Evolutionary conservation across 2,797 vertebrate genomes (phyloP).

Genomic region (Chelmon rostratus): DNA sequence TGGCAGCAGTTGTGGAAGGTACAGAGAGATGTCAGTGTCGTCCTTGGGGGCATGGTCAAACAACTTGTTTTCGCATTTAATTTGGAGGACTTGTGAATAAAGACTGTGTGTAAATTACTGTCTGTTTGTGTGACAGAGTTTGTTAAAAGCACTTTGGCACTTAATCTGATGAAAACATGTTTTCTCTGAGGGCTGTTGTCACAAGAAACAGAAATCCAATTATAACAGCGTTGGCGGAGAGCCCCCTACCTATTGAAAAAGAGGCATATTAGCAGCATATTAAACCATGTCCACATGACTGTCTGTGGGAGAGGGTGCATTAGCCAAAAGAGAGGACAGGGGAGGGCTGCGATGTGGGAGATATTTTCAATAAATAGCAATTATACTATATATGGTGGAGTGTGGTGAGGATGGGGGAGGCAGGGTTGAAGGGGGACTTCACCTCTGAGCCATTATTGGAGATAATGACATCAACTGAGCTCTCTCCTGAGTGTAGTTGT

Average conservation of each 20-base stretch:
- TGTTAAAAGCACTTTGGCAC: constrained; percentile 47
- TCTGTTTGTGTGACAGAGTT: constrained; percentile 40
- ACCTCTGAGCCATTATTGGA: constrained; percentile 74
- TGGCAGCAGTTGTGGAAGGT: background rate
- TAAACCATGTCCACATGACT: constrained; percentile 49
- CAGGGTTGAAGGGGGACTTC: constrained; percentile 18
- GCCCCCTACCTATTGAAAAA: constrained; percentile 31
- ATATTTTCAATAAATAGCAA: constrained; percentile 77
- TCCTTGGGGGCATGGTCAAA: background rate
- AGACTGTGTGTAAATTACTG: constrained; percentile 31
- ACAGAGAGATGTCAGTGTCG: background rate
- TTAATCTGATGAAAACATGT: constrained; percentile 67
- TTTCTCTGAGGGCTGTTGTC: constrained; percentile 60
- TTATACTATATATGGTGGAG: constrained; percentile 61
- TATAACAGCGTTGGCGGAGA: constrained; percentile 45
- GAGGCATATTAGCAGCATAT: constrained; percentile 51
- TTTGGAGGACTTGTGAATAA: constrained; percentile 8
- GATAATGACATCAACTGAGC: constrained; percentile 81
- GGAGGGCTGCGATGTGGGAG: constrained; percentile 41
- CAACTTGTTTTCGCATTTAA: background rate
- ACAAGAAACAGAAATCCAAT: constrained; percentile 70
- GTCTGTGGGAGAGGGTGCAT: constrained; percentile 40
- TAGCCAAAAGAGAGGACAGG: constrained; percentile 25
- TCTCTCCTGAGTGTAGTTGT: constrained; percentile 75
- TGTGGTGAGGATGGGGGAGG: constrained; percentile 19